These are phyloP conservation scores for Bugula neritina DNA, from an alignment of 2,888 invertebrate species.

Conservation along the genomic window DNA sequence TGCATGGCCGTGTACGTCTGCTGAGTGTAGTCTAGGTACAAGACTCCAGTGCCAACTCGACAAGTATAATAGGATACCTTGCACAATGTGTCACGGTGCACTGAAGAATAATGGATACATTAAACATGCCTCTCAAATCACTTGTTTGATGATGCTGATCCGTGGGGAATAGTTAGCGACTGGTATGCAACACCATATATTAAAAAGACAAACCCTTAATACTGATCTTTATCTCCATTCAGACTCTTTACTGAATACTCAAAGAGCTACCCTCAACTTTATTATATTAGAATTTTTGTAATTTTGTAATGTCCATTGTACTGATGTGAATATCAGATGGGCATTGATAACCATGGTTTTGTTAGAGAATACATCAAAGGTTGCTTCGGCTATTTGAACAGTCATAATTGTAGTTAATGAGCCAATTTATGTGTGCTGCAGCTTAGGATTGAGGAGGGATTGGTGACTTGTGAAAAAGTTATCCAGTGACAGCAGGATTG, in stretches of 20 bases:
- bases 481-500: too few relatives aligned
- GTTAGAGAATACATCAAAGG: background rate
- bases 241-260: background rate
- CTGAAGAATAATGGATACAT: slow-evolving; percentile 4
- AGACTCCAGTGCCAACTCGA: background rate
- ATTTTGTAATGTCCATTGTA: slow-evolving; percentile 26
- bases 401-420: background rate
- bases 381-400: background rate
- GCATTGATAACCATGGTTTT: background rate
- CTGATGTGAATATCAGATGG: background rate
- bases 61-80: background rate
- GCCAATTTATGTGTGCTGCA: too few relatives aligned
- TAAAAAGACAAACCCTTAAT: background rate
- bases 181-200: background rate
- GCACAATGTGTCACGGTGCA: background rate
- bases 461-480: too few relatives aligned
- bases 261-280: background rate
- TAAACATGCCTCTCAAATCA: background rate
- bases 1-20: background rate
- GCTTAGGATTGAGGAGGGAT: too few relatives aligned
- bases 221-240: slow-evolving; percentile 17
- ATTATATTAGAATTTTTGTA: slow-evolving; percentile 17
- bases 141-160: slow-evolving; percentile 12
- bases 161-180: background rate
- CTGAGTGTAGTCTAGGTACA: background rate